Conservation (phyloP, 2,888 invertebrate species). For the Erynnis tages region DNA sequence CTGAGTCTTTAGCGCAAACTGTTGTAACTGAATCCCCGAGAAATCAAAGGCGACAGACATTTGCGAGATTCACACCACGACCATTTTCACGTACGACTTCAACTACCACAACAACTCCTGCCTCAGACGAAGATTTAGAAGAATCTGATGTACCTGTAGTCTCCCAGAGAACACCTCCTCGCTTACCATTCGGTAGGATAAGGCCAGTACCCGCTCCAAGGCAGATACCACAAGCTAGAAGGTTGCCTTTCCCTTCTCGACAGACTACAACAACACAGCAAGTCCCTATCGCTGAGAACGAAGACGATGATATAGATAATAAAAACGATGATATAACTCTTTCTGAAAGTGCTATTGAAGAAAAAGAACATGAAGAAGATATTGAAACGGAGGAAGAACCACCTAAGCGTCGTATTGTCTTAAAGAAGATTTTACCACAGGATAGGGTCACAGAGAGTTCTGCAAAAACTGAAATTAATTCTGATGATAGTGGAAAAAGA, state of each 20-base stretch:
- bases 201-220: slow-evolving; percentile 41
- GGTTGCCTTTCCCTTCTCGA: slow-evolving; percentile 56
- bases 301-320: slow-evolving; percentile 59
- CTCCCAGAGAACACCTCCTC: slow-evolving; percentile 47
- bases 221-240: slow-evolving; percentile 50
- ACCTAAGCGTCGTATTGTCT: slow-evolving; percentile 21
- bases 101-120: slow-evolving; percentile 34
- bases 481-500: slow-evolving; percentile 58
- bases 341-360: slow-evolving; percentile 76
- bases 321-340: slow-evolving; percentile 67
- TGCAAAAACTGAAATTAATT: slow-evolving; percentile 47
- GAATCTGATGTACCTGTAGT: slow-evolving; percentile 37
- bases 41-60: slow-evolving; percentile 54
- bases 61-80: slow-evolving; percentile 68
- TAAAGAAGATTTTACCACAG: slow-evolving; percentile 38
- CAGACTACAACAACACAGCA: slow-evolving; percentile 53
- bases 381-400: slow-evolving; percentile 39
- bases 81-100: slow-evolving; percentile 57
- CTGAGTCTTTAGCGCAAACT: slow-evolving; percentile 44
- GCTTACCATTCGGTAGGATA: slow-evolving; percentile 49
- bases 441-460: slow-evolving; percentile 40
- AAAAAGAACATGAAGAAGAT: slow-evolving; percentile 65
- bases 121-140: slow-evolving; percentile 36
- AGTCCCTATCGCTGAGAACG: slow-evolving; percentile 36
- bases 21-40: slow-evolving; percentile 43